Conservation (phyloP, 37 sponge, comb jelly and placozoan genomes). For the Halisarca cf. caerulea region DNA sequence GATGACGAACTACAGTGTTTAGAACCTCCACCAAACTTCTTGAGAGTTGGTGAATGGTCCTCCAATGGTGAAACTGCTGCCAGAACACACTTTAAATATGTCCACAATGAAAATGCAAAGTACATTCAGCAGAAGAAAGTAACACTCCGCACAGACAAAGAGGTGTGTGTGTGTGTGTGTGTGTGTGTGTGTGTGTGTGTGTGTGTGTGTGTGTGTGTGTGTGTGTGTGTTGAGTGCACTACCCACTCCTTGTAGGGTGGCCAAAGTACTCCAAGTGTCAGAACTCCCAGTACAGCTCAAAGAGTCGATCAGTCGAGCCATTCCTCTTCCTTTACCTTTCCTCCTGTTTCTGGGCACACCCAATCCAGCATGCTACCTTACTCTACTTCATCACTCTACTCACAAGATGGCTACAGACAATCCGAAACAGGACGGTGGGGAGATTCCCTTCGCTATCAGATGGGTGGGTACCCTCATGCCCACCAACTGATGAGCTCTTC, state of each 20-base stretch:
- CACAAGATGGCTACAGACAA: too few relatives aligned
- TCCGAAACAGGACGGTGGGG: too few relatives aligned
- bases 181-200: not conserved
- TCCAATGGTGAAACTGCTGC: not conserved
- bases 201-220: not conserved
- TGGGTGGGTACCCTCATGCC: too few relatives aligned
- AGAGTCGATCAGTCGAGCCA: not conserved
- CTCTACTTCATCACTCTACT: too few relatives aligned
- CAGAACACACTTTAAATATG: conserved; percentile 4
- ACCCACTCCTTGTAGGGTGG: not conserved
- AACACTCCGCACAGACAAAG: not conserved
- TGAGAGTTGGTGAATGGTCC: not conserved
- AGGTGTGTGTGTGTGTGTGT: not conserved
- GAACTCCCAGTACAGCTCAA: not conserved
- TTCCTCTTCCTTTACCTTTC: not conserved
- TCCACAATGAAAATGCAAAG: conserved; percentile 20
- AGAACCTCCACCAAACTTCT: not conserved
- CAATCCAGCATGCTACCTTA: too few relatives aligned
- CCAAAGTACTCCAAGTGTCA: not conserved
- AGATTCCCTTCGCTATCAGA: too few relatives aligned
- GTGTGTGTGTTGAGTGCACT: not conserved
- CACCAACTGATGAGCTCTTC: too few relatives aligned
- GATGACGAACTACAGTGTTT: not conserved
- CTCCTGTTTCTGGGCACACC: not conserved
- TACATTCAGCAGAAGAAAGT: conserved; percentile 9